Evolutionary conservation across 1,140 invertebrate genomes (phyloP), one percentile per base, ranked within the genome.

Genomic region (Stenopsyche tienmushanensis): DNA sequence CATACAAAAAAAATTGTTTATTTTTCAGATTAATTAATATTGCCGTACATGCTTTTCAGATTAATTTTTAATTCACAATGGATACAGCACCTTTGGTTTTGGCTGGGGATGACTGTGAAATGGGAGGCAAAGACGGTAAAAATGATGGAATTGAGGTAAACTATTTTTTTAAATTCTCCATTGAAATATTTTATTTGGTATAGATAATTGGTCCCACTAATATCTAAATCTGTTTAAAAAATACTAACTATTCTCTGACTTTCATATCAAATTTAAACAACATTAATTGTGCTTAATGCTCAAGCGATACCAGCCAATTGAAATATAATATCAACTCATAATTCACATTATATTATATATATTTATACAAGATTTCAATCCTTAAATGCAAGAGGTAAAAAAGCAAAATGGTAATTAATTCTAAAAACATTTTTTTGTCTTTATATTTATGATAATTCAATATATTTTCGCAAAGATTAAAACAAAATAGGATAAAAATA

Each of bases 91-190:
- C 82, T 1, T 74, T 84, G 67, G 83, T 85, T 71, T 77, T 84
- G 58, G 76, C 78, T 15, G 78, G 84, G 71, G 83, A 84, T 62
- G 84, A 86, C 71, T 78, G 83, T 54, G 85, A 86, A 72, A 73
- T 80, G 23, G 85, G 84, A 45, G 85, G 83, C 59, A 86, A 86
- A 71, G 82, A 85, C 71, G 75, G 69, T n/a, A n/a, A n/a, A n/a
- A 21, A 7, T 17, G 29, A 55, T 57, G 71, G 72, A 52, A 77
- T 79, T 21, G 77, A 81, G 74, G 79, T 81, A 76, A 73, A 66
- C 13, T 26, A 44, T 21, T 25, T 44, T 45, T 15, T 5, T 15
- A 42, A 64, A 45, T 34, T 18, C 25, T 13, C 10, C 29, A 58
- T 53, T 64, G 52, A 58, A 29, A 41, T 58, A 13, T 41, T 58